Percentiles rank a stretch among this genome's conserved stretches.
Evolutionary conservation across 2,797 vertebrate genomes (phyloP).

Genomic region (Pantherophis alleghaniensis): DNA sequence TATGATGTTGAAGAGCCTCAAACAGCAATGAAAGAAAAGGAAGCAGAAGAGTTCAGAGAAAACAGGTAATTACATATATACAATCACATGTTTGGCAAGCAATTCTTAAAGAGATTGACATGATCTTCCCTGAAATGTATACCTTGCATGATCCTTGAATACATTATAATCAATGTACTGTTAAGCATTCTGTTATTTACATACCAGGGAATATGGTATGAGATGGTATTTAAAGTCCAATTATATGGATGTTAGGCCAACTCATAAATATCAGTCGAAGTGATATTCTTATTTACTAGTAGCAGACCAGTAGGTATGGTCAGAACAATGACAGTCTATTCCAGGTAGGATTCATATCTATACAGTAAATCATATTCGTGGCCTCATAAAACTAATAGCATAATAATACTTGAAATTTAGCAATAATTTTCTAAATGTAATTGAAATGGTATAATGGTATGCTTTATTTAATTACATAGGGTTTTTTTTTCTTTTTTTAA

Average conservation of each 20-base stretch:
- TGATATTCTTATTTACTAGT: not conserved
- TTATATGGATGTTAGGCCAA: not conserved
- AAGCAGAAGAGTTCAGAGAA: slow-evolving; percentile 72
- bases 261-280: not conserved
- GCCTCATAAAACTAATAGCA: not conserved
- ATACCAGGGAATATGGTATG: not conserved
- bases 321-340: not conserved
- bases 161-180: not conserved
- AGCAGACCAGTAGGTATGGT: not conserved
- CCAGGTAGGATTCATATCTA: not conserved
- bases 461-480: not conserved
- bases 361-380: not conserved
- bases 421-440: not conserved
- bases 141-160: not conserved
- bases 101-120: not conserved
- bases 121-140: not conserved
- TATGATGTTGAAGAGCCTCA: slow-evolving; percentile 86
- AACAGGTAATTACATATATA: slow-evolving; percentile 71
- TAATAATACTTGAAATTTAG: not conserved
- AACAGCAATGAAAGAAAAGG: slow-evolving; percentile 72
- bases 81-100: not conserved
- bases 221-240: not conserved
- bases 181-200: not conserved
- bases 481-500: not conserved
- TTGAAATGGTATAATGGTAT: not conserved